Evolutionary conservation across 2,113 vertebrate species (phyloP), one percentile per base, ranked within the genome.

Genomic region (Jaculus jaculus): DNA sequence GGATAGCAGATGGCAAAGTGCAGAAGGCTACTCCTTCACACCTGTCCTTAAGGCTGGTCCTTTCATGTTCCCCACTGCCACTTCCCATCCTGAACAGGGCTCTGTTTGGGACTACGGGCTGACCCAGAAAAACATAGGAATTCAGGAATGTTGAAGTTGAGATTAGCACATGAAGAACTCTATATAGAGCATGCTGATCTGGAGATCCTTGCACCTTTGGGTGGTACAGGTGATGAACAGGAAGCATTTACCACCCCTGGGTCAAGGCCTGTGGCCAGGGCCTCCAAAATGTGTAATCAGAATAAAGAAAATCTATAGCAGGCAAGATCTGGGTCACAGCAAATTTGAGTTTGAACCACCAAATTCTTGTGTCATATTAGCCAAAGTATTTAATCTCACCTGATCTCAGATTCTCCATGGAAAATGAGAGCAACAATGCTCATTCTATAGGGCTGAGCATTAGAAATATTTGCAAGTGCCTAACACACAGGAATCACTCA

Each of bases 331-430:
- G 34, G n/a, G 21, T 86, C 21, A 89, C 15, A 80, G 18, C 8
- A 73, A 65, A 32, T 42, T 39, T 26, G 16, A 15, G 7, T n/a
- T 54, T 30, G 7, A 87, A 66, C n/a, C 4, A 60, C 65, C 37
- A 54, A 30, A n/a, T 30, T 54, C 37, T 32, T 51, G 11, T 73
- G 8, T 47, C 63, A 78, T 72, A 65, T 75, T n/a, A 66, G 32
- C 79, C 54, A 89, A 86, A 92, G n/a, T 32, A 61, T 75, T 84
- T 75, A 58, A 83, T 79, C 61, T 83, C 80, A 80, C 73, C 81
- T 23, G 51, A 54, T 24, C 34, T 89, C 24, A 7, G 65, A 78
- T 58, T 87, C 63, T 91, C 34, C 20, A 26, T 66, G 73, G 65
- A 83, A 95, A 83, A 69, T 89, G 51, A 71, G 23, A 79, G 39